These are phyloP conservation scores for Typhlichthys subterraneus DNA, from an alignment of 2,797 vertebrate species.

Conservation along the genomic window DNA sequence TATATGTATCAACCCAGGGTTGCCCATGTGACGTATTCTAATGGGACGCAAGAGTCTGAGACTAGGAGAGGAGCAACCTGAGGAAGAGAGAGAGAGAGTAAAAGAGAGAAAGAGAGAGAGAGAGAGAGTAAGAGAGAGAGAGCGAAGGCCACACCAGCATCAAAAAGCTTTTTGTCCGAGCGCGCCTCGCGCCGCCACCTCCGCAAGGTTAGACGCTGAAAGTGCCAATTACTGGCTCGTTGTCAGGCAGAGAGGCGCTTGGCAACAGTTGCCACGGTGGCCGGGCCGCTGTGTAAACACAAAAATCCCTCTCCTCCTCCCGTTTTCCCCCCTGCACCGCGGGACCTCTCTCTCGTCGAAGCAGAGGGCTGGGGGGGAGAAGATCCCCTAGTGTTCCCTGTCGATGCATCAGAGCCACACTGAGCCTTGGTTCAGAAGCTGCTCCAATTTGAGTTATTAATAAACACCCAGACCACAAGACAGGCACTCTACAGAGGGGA, in stretches of 20 bases:
- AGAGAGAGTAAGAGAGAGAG: slow-evolving; percentile 40
- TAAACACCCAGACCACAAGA: slow-evolving; percentile 50
- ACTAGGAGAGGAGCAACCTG: neutral
- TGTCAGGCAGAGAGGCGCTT: slow-evolving; percentile 73
- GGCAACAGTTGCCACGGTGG: slow-evolving; percentile 70
- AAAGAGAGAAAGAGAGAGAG: neutral
- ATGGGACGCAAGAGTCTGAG: neutral
- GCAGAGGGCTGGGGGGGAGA: neutral
- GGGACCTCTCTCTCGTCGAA: neutral
- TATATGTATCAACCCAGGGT: too few species aligned
- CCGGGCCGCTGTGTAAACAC: slow-evolving; percentile 68
- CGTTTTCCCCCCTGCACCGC: neutral
- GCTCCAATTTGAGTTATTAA: slow-evolving; percentile 68
- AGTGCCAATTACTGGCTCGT: slow-evolving; percentile 78
- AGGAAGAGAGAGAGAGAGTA: neutral
- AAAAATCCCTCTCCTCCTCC: slow-evolving; percentile 40
- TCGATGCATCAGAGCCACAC: slow-evolving; percentile 15
- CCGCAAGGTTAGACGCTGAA: slow-evolving; percentile 76
- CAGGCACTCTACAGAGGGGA: slow-evolving; percentile 17
- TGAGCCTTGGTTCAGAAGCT: slow-evolving; percentile 63
- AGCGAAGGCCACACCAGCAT: slow-evolving; percentile 50
- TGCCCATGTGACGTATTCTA: too few species aligned
- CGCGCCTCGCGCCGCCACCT: slow-evolving; percentile 66
- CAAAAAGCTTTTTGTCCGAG: slow-evolving; percentile 76
- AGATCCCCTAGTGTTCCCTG: neutral